Conservation (phyloP, 2,113 vertebrate species). For the Otis tarda region DNA sequence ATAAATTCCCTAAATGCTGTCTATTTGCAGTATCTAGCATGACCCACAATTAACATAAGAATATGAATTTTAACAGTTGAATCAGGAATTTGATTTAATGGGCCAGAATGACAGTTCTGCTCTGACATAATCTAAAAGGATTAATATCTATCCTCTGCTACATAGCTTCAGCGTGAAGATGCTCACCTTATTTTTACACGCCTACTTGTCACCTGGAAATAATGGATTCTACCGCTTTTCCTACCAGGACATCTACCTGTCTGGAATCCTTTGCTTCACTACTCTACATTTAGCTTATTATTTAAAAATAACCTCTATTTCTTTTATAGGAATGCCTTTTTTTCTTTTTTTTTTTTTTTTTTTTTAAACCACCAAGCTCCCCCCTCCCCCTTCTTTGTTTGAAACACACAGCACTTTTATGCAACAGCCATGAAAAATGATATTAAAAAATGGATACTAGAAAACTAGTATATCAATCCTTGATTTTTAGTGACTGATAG, state of each 20-base stretch:
- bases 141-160: neutral
- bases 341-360: neutral
- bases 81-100: neutral
- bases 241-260: slow-evolving; percentile 14
- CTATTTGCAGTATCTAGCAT: neutral
- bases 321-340: slow-evolving; percentile 18
- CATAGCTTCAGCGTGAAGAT: slow-evolving; percentile 21
- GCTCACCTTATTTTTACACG: slow-evolving; percentile 39
- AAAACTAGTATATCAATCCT: slow-evolving; percentile 16
- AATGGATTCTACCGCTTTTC: slow-evolving; percentile 66
- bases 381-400: slow-evolving; percentile 77
- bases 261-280: slow-evolving; percentile 19
- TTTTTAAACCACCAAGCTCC: slow-evolving; percentile 28
- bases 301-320: slow-evolving; percentile 6
- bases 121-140: slow-evolving; percentile 21
- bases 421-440: slow-evolving; percentile 38
- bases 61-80: neutral
- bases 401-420: slow-evolving; percentile 59
- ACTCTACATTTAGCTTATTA: neutral
- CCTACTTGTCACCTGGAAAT: slow-evolving; percentile 65
- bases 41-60: neutral
- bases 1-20: slow-evolving; percentile 2
- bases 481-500: slow-evolving; percentile 32
- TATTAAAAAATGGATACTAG: slow-evolving; percentile 50
- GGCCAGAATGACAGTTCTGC: neutral